Percentiles rank a stretch among this genome's conserved stretches.
These are phyloP conservation scores for Drosophila parabipectinata DNA, from an alignment of 1,140 invertebrate genomes.

Conservation along the genomic window DNA sequence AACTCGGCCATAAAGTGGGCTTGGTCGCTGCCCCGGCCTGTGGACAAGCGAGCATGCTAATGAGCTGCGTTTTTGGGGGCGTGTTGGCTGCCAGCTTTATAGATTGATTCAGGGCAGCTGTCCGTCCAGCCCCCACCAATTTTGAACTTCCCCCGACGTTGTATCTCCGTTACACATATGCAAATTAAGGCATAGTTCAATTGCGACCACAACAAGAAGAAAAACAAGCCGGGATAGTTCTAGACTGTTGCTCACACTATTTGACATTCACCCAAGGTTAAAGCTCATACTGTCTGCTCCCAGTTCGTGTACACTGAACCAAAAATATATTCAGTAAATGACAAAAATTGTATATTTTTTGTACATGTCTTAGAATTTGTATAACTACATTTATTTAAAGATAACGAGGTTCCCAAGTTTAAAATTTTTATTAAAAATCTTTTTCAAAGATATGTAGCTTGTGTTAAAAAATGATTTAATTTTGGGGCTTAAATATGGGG, in stretches of 20 bases:
- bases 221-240: constrained; percentile 19
- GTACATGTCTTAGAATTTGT: too few relatives aligned
- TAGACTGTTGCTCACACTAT: constrained; percentile 26
- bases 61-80: constrained; percentile 52
- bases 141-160: not conserved
- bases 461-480: too few relatives aligned
- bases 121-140: not conserved
- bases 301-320: not conserved
- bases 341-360: too few relatives aligned
- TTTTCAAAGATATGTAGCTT: too few relatives aligned
- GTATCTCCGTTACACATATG: constrained; percentile 30
- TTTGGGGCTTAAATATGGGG: too few relatives aligned
- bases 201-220: constrained; percentile 35
- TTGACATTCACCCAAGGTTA: constrained; percentile 73
- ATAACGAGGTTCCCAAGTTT: too few relatives aligned
- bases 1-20: constrained; percentile 24
- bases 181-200: constrained; percentile 66
- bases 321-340: not conserved
- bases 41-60: constrained; percentile 41
- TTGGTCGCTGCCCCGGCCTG: constrained; percentile 15
- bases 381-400: too few relatives aligned
- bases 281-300: constrained; percentile 20
- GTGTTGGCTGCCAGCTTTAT: constrained; percentile 28
- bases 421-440: too few relatives aligned
- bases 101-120: constrained; percentile 34